Evolutionary conservation across 2,113 vertebrate genomes (phyloP).

Genomic region (Labeo catla): DNA sequence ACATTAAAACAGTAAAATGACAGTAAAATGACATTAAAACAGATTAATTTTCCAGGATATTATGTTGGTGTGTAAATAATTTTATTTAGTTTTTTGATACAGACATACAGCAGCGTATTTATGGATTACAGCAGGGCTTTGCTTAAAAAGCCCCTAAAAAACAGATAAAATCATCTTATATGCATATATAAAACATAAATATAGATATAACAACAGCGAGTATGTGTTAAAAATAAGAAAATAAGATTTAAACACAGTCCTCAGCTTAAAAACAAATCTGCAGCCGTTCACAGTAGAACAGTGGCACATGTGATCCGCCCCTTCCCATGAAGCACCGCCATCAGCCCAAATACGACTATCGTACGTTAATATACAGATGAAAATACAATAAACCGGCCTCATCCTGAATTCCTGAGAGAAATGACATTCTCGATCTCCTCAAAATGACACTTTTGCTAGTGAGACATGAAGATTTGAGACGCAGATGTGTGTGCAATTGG

Average conservation of each 20-base stretch:
- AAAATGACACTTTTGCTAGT: not conserved
- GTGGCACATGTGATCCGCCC: constrained; percentile 15
- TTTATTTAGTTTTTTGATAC: not conserved
- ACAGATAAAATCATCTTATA: not conserved
- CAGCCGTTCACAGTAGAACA: not conserved
- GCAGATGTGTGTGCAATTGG: not conserved
- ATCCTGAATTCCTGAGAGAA: not conserved
- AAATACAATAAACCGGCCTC: not conserved
- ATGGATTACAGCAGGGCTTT: not conserved
- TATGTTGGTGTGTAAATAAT: not conserved
- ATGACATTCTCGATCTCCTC: not conserved
- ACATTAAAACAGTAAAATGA: not conserved
- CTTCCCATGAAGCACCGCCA: constrained; percentile 12
- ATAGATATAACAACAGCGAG: too few species aligned
- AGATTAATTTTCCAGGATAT: not conserved
- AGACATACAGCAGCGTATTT: not conserved
- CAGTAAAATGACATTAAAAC: not conserved
- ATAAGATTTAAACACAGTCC: not conserved
- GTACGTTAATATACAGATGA: not conserved
- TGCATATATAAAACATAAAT: not conserved
- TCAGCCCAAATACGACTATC: not conserved
- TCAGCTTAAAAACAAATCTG: not conserved
- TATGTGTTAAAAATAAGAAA: not conserved
- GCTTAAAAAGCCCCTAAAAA: not conserved
- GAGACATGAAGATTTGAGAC: not conserved